Percentiles rank a stretch among this genome's conserved stretches.
These are phyloP conservation scores for Melanotaenia trifasciata DNA, from an alignment of 2,797 vertebrate species.

Conservation along the genomic window DNA sequence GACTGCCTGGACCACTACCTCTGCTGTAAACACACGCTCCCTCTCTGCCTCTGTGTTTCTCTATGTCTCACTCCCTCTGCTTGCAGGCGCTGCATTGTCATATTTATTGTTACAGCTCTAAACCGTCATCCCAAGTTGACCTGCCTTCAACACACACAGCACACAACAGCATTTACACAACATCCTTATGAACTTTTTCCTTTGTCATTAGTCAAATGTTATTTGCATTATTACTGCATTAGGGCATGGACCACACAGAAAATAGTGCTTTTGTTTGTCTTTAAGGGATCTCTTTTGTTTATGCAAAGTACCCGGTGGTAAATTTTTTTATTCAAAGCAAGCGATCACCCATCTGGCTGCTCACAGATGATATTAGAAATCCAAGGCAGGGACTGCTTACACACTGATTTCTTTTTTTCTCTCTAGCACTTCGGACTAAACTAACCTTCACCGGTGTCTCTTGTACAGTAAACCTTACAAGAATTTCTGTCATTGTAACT, in stretches of 20 bases:
- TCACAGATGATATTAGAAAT: not conserved
- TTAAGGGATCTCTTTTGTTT: conserved; percentile 38
- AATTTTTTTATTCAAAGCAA: conserved; percentile 19
- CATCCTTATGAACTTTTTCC: conserved; percentile 11
- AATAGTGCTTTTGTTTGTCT: conserved; percentile 27
- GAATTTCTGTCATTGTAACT: conserved; percentile 73
- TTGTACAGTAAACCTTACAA: conserved; percentile 69
- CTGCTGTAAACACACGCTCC: conserved; percentile 65
- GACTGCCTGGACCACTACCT: conserved; percentile 76
- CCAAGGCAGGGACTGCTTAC: conserved; percentile 65
- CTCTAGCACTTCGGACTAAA: conserved; percentile 63
- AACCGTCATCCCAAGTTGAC: conserved; percentile 66
- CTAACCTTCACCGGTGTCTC: conserved; percentile 57
- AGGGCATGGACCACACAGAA: conserved; percentile 3
- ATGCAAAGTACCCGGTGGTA: conserved; percentile 12
- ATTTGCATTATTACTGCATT: conserved; percentile 55
- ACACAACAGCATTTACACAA: conserved; percentile 14
- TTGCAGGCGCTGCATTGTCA: conserved; percentile 57
- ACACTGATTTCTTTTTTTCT: conserved; percentile 59
- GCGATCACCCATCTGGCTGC: not conserved
- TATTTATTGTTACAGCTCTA: conserved; percentile 62
- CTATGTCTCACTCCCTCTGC: conserved; percentile 31
- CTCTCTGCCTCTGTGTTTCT: conserved; percentile 27
- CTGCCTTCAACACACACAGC: conserved; percentile 22
- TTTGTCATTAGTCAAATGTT: conserved; percentile 34